A percentile compares a stretch with the other conserved stretches of the same genome.
These are phyloP conservation scores for Champsocephalus gunnari DNA, from an alignment of 2,797 vertebrate species.

Conservation along the genomic window DNA sequence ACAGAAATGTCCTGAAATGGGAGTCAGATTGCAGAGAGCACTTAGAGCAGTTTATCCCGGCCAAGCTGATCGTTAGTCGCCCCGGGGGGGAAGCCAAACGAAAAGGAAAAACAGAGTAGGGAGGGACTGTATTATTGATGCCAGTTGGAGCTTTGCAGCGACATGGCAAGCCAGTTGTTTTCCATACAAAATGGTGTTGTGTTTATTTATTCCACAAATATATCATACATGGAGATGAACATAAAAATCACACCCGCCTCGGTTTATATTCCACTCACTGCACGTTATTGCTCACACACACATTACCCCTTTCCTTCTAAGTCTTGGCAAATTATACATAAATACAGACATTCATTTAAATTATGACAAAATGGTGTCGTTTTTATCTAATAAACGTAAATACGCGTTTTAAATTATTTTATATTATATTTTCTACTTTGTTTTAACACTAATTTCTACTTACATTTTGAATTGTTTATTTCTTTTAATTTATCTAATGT, in stretches of 20 bases:
- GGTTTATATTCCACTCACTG: too few relatives aligned
- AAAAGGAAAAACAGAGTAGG: conserved; percentile 10
- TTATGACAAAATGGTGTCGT: neutral
- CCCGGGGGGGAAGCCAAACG: conserved; percentile 19
- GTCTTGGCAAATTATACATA: too few relatives aligned
- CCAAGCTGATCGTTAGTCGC: conserved; percentile 39
- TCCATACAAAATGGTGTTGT: neutral
- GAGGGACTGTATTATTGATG: conserved; percentile 28
- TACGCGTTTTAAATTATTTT: neutral
- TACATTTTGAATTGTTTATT: too few relatives aligned
- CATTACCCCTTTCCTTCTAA: too few relatives aligned
- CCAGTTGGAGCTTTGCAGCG: conserved; percentile 28
- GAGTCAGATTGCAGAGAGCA: conserved; percentile 16
- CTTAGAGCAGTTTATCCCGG: conserved; percentile 23
- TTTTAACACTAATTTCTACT: too few relatives aligned
- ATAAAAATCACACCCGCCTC: too few relatives aligned
- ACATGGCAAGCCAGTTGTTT: conserved; percentile 12
- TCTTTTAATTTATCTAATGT: too few relatives aligned
- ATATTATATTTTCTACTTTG: too few relatives aligned
- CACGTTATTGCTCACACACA: too few relatives aligned
- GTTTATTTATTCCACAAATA: too few relatives aligned
- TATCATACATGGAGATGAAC: too few relatives aligned
- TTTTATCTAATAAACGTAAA: neutral
- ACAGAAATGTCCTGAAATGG: conserved; percentile 11
- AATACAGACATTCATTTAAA: too few relatives aligned